Conservation (phyloP, 1,140 invertebrate genomes). For the Magallana ariakensis region DNA sequence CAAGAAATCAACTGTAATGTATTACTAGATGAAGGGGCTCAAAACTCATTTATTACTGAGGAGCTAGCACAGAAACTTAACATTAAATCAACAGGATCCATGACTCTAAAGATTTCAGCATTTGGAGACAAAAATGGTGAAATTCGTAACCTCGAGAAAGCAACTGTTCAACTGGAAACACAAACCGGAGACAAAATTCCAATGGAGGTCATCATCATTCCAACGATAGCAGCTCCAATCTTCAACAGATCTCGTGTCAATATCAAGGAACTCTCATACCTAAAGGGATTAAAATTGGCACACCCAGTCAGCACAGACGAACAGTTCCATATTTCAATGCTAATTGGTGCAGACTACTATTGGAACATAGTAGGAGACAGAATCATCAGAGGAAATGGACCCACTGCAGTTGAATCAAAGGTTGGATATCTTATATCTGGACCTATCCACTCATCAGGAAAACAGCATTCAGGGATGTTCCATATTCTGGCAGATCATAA, state of each 20-base stretch:
- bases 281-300: slow-evolving; percentile 46
- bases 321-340: slow-evolving; percentile 26
- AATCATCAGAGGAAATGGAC: slow-evolving; percentile 47
- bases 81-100: not conserved
- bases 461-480: slow-evolving; percentile 2
- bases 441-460: not conserved
- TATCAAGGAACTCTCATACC: not conserved
- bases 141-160: not conserved
- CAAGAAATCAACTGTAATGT: slow-evolving; percentile 29
- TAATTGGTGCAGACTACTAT: slow-evolving; percentile 50
- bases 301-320: slow-evolving; percentile 37
- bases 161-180: not conserved
- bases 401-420: slow-evolving; percentile 52
- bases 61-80: slow-evolving; percentile 38
- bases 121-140: not conserved
- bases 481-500: slow-evolving; percentile 25
- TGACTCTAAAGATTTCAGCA: not conserved
- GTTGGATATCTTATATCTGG: slow-evolving; percentile 54
- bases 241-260: no score
- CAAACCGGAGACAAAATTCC: slow-evolving; percentile 21
- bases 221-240: not conserved
- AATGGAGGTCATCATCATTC: slow-evolving; percentile 45
- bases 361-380: slow-evolving; percentile 48
- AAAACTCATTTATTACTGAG: slow-evolving; percentile 42
- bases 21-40: slow-evolving; percentile 53